Evolutionary conservation across 2,797 vertebrate genomes (phyloP).

Genomic region (Picus viridis): DNA sequence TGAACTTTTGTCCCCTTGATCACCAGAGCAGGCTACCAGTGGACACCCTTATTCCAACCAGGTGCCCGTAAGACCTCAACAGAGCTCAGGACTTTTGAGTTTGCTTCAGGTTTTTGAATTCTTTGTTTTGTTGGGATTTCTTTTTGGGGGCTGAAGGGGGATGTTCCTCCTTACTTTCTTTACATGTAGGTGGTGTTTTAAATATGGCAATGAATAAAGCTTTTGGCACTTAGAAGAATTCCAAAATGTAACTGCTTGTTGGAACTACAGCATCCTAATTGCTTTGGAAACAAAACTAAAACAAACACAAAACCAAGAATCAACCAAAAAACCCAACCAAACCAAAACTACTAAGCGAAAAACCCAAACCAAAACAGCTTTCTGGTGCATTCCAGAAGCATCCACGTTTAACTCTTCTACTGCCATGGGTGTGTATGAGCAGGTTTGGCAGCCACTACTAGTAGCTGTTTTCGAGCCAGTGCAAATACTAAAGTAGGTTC

Average conservation of each 20-base stretch:
- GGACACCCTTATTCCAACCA: neutral
- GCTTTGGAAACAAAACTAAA: neutral
- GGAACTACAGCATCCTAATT: neutral
- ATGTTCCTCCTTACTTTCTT: neutral
- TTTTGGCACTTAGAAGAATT: neutral
- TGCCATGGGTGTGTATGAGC: neutral
- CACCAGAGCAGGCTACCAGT: neutral
- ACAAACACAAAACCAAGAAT: too few relatives aligned
- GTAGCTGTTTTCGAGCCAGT: neutral
- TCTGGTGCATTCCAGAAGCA: neutral
- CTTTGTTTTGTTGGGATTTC: neutral
- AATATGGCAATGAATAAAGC: neutral
- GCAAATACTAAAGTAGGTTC: neutral
- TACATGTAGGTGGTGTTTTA: neutral
- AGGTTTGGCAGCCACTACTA: neutral
- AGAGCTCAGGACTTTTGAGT: neutral
- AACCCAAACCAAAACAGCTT: neutral
- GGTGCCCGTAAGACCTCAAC: neutral
- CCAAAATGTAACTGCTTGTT: too few relatives aligned
- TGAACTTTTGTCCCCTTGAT: accelerated
- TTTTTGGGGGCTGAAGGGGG: neutral
- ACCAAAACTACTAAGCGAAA: neutral
- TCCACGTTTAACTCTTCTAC: neutral
- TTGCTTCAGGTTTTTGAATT: neutral
- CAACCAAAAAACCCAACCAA: too few relatives aligned